Evolutionary conservation across 2,888 invertebrate species (phyloP).

Genomic region (Napeogenes inachia): DNA sequence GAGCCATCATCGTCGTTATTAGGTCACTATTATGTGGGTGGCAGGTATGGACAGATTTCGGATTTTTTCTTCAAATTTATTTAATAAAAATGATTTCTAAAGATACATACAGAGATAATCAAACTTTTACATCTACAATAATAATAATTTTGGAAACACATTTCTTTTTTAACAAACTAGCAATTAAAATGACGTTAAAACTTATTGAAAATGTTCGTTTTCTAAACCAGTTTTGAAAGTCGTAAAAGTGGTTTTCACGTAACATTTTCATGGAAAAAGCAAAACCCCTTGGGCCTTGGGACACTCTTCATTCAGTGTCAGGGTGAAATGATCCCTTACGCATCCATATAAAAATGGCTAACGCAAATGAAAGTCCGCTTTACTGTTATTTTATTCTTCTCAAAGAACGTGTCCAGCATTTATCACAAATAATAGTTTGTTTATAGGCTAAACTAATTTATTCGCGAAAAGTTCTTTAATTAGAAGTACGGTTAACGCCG

Average conservation of each 20-base stretch:
- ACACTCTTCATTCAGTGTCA: slow-evolving; percentile 11
- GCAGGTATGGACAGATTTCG: background rate
- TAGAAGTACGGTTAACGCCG: background rate
- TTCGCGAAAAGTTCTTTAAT: background rate
- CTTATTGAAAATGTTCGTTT: too few relatives aligned
- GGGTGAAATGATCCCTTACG: slow-evolving; percentile 12
- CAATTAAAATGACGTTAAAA: too few relatives aligned
- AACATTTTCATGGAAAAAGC: background rate
- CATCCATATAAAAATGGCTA: slow-evolving; percentile 29
- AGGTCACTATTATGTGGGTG: slow-evolving; percentile 2
- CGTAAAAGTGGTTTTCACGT: background rate
- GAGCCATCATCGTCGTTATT: background rate
- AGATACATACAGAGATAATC: too few relatives aligned
- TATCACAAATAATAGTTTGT: slow-evolving; percentile 26
- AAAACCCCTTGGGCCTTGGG: background rate
- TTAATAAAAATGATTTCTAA: background rate
- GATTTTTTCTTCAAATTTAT: background rate
- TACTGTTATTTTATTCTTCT: slow-evolving; percentile 52
- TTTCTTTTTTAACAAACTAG: too few relatives aligned
- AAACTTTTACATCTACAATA: too few relatives aligned
- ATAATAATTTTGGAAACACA: too few relatives aligned
- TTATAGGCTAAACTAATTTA: slow-evolving; percentile 9
- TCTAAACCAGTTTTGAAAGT: too few relatives aligned
- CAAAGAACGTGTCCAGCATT: slow-evolving; percentile 47
- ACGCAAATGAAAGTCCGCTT: slow-evolving; percentile 44